A percentile compares a stretch with the other conserved stretches of the same genome.
Conservation (phyloP, 2,113 vertebrate genomes). For the Podarcis muralis region DNA sequence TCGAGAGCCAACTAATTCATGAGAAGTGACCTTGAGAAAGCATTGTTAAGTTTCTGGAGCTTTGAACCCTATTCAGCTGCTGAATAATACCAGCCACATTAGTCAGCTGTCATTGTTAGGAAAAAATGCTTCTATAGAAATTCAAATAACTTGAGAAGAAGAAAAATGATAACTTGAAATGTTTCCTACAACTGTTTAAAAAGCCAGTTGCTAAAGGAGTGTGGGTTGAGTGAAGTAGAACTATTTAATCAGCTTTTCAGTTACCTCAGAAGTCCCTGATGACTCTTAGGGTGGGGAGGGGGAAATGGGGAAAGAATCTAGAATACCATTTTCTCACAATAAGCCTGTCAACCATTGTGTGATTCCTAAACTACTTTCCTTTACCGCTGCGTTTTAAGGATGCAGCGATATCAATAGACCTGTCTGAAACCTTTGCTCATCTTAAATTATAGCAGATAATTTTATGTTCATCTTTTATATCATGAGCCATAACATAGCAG, state of each 20-base stretch:
- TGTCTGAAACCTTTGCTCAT: neutral
- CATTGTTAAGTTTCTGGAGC: neutral
- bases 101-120: neutral
- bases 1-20: neutral
- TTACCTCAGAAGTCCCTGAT: neutral
- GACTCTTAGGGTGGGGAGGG: neutral
- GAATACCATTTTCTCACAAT: neutral
- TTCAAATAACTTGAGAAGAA: constrained; percentile 10
- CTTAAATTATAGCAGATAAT: constrained; percentile 4
- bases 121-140: neutral
- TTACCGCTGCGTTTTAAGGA: neutral
- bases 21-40: neutral
- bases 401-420: neutral
- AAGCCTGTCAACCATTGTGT: constrained; percentile 9
- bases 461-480: constrained; percentile 13
- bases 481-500: neutral
- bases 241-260: neutral
- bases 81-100: neutral
- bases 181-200: neutral
- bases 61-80: neutral
- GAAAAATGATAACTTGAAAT: neutral
- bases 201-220: neutral
- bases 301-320: neutral
- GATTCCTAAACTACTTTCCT: constrained; percentile 18
- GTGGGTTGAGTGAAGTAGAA: neutral